Evolutionary conservation across 2,113 vertebrate species (phyloP), one percentile per base, ranked within the genome.

Genomic region (Mormyrus iriodes): DNA sequence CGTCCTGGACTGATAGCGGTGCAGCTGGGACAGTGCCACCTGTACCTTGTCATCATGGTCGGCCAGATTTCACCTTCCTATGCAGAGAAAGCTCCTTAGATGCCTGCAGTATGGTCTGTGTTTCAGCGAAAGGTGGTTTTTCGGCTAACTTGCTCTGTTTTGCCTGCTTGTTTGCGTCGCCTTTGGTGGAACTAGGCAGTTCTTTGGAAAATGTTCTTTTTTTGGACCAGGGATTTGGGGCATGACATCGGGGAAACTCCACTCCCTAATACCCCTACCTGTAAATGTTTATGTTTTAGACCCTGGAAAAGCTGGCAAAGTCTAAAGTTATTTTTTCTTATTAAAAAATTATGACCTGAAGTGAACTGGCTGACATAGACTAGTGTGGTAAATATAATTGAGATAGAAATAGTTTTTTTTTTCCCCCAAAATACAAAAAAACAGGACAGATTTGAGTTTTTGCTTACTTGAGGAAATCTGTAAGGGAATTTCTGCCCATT

Each of bases 141-240:
- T 39, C 35, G 6, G 73, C 8, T 87, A 58, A 52, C 90, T 8
- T 92, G 35, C 92, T 91, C 89, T 91, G 42, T 84, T 90, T 90
- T 91, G 88, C 91, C 90, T 93, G 96, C 95, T 94, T 90, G 94
- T 95, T 90, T 94, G 95, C 39, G n/a, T 24, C 2, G 3, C 44
- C 89, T 97, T 96, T 90, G 95, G 96, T 92, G 95, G 48, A 84
- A 84, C 82, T 84, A 84, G 96, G 42, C 94, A 96, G 91, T 96
- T 96, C 93, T 93, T 96, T 91, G 95, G 96, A 94, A 97, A 97
- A 65, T 1, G 95, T 61, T 95, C 95, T 89, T 93, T 95, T 61
- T 95, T 42, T 79, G 95, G 92, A 96, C 96, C 49, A 91, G 90
- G 91, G 96, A 95, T 53, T 96, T 95, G 76, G 95, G 97, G 91